These are phyloP conservation scores for Zoanthus gigantus DNA, from an alignment of 92 coral and sea anemone species.

Conservation along the genomic window DNA sequence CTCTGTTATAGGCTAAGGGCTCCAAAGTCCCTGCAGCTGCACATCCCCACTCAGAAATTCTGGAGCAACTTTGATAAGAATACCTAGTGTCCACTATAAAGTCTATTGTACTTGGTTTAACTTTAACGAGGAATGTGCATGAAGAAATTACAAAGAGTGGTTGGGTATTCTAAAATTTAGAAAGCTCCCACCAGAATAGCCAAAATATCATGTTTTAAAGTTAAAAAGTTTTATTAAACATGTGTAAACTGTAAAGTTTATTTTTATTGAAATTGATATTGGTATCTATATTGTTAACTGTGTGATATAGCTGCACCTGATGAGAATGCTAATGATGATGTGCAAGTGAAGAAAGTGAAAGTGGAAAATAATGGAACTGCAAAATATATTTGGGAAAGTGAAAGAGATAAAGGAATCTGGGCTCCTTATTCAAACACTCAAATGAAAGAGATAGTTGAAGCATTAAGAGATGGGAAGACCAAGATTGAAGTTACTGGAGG, in stretches of 20 bases:
- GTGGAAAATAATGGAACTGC: not conserved
- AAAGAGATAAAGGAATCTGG: conserved; percentile 79
- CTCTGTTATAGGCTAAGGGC: too few species aligned
- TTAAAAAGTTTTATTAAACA: too few species aligned
- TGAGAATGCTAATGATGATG: not conserved
- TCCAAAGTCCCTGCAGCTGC: too few species aligned
- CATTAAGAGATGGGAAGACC: conserved; percentile 71
- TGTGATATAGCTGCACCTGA: not conserved
- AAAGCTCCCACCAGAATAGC: too few species aligned
- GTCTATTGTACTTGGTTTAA: too few species aligned
- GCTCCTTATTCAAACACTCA: conserved; percentile 69
- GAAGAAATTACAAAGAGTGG: too few species aligned
- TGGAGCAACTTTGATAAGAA: too few species aligned
- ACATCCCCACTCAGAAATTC: too few species aligned
- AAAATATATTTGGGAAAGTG: conserved; percentile 72
- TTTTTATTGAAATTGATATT: not conserved
- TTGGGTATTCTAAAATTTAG: too few species aligned
- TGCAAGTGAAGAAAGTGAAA: conserved; percentile 17
- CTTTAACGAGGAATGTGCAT: too few species aligned
- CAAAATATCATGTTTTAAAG: too few species aligned
- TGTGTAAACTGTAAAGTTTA: not conserved
- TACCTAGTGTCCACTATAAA: too few species aligned
- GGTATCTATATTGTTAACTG: not conserved
- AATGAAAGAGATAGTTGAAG: conserved; percentile 61
- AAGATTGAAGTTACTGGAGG: conserved; percentile 66